Conservation (phyloP, 1,140 invertebrate species). For the Aradophagus sp. region DNA sequence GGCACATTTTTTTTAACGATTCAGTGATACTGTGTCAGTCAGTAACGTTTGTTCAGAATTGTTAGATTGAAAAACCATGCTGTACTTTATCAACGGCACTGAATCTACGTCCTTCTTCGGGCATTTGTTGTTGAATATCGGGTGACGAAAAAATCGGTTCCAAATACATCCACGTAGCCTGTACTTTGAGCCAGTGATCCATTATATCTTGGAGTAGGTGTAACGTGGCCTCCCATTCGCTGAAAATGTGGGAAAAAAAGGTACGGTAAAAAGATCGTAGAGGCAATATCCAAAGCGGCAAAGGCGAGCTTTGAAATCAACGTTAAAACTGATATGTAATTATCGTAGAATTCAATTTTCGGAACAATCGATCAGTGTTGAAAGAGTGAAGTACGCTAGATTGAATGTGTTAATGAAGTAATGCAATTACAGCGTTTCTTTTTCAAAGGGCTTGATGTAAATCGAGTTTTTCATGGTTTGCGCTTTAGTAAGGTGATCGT, state of each 20-base stretch:
- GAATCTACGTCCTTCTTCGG: conserved; percentile 91
- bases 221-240: conserved; percentile 86
- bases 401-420: no score
- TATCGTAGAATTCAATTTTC: no score
- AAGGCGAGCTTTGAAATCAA: no score
- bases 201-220: conserved; percentile 91
- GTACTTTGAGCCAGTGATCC: conserved; percentile 97
- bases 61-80: no score
- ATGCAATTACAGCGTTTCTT: conserved; percentile 81
- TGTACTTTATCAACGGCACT: conserved; percentile 91
- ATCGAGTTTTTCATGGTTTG: conserved; percentile 98
- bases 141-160: conserved; percentile 98
- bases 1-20: no score
- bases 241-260: conserved; percentile 58
- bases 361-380: no score
- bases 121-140: conserved; percentile 97
- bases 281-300: no score
- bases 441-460: conserved; percentile 96
- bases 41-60: no score
- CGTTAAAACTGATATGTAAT: no score
- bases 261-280: background rate
- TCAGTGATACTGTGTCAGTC: no score
- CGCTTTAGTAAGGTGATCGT: conserved; percentile 97
- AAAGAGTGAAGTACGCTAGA: no score
- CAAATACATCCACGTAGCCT: conserved; percentile 97